Conservation (phyloP, 2,113 vertebrate genomes). For the Lamprotornis superbus region DNA sequence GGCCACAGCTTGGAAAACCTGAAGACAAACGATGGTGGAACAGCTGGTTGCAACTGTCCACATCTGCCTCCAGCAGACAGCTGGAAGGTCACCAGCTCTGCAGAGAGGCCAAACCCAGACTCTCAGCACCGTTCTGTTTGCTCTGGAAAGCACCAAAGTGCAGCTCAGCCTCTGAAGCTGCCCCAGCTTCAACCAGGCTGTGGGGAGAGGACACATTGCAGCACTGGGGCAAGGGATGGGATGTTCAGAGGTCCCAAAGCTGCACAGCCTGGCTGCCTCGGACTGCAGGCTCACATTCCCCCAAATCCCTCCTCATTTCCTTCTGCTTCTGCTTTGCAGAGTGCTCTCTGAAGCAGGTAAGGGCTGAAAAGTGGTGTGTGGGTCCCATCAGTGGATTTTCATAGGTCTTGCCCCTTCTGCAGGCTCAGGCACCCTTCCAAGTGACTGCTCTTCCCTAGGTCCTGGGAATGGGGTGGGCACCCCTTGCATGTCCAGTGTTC, state of each 20-base stretch:
- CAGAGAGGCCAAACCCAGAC: not conserved
- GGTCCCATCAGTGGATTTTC: not conserved
- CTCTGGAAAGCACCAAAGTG: not conserved
- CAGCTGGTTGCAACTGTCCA: not conserved
- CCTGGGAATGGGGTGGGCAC: not conserved
- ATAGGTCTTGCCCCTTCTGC: not conserved
- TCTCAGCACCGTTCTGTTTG: not conserved
- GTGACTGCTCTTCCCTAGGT: not conserved
- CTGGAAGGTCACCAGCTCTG: not conserved
- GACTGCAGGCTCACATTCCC: not conserved
- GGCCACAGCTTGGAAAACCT: not conserved
- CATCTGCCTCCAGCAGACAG: not conserved
- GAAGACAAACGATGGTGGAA: accelerated
- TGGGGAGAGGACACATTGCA: not conserved
- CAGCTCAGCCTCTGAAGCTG: not conserved
- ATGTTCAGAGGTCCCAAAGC: not conserved
- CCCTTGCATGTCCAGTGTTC: not conserved
- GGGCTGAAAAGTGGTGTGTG: not conserved
- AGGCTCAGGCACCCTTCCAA: not conserved
- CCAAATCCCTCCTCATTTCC: not conserved
- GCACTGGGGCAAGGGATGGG: not conserved
- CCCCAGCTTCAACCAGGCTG: not conserved
- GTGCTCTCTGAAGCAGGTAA: not conserved
- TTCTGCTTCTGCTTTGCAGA: not conserved
- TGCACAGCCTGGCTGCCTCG: not conserved